Conservation (phyloP, 92 coral and sea anemone genomes). For the Palythoa caribaeorum region DNA sequence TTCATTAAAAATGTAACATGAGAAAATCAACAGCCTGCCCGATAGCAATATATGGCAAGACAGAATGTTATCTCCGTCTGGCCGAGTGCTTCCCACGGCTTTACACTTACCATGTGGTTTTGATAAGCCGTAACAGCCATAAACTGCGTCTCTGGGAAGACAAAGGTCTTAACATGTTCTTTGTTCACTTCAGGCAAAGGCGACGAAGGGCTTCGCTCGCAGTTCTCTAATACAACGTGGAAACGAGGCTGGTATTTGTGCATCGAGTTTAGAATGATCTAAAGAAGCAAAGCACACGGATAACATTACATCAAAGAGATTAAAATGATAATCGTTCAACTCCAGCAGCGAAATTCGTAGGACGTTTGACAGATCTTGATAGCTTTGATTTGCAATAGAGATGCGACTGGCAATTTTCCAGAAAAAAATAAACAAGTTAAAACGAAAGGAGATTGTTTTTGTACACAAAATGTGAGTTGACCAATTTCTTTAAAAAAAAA, state of each 20-base stretch:
- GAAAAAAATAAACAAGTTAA: neutral
- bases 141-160: constrained; percentile 57
- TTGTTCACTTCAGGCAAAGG: constrained; percentile 27
- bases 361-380: neutral
- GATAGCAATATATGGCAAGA: neutral
- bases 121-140: constrained; percentile 99
- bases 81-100: constrained; percentile 26
- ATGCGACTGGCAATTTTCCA: constrained; percentile 17
- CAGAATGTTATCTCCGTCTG: constrained; percentile 1
- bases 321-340: neutral
- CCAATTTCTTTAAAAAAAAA: neutral
- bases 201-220: constrained; percentile 62
- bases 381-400: neutral
- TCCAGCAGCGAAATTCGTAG: neutral
- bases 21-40: neutral
- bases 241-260: constrained; percentile 99
- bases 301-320: neutral
- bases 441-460: neutral
- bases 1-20: constrained; percentile 27
- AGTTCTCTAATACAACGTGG: constrained; percentile 91
- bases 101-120: constrained; percentile 86
- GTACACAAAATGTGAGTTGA: neutral
- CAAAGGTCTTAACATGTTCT: constrained; percentile 32
- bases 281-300: constrained; percentile 21
- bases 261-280: constrained; percentile 98